Evolutionary conservation across 2,113 vertebrate species (phyloP), one percentile per base, ranked within the genome.

Genomic region (Atractosteus spatula): DNA sequence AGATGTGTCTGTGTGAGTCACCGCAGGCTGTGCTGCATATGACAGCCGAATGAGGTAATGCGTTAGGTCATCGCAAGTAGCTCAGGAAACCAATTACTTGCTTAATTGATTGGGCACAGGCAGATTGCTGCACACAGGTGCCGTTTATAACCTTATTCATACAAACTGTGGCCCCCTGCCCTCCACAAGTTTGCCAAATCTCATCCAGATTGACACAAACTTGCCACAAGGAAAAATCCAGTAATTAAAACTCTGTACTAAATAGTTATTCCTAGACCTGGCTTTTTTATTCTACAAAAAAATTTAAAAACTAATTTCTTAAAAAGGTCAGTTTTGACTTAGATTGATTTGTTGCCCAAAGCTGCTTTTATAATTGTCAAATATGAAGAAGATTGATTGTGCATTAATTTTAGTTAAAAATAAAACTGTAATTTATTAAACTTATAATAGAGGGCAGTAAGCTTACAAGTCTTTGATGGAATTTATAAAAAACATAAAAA

Each of bases 41-140:
- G 78, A 74, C 76, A 72, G 0, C 8, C 61, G 57, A 63, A 84
- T 90, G 89, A 90, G 85, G 85, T 90, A 84, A 91, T 88, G 82
- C 80, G 71, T 70, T 73, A 71, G 80, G 84, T 89, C 88, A 88
- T 86, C 80, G 79, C 78, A 76, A 69, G 80, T 79, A 77, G 78
- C 81, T 77, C 65, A 66, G 16, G 62, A 66, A 74, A 66, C 76
- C 82, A 84, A 89, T 90, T 89, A 89, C 55, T 66, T 43, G 67
- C 68, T 66, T 83, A 85, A 89, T 80, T 66, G 79, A 84, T 78
- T 73, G 74, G 78, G 71, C 72, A 77, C 70, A 83, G 68, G 5
- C 62, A 68, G 47, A 68, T 51, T 71, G 70, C 56, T 82, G 42
- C 70, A 77, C 77, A 78, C 17, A 42, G 69, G 77, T 68, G 73